Conservation (phyloP, 2,797 vertebrate genomes). For the Lacerta bilineata region DNA sequence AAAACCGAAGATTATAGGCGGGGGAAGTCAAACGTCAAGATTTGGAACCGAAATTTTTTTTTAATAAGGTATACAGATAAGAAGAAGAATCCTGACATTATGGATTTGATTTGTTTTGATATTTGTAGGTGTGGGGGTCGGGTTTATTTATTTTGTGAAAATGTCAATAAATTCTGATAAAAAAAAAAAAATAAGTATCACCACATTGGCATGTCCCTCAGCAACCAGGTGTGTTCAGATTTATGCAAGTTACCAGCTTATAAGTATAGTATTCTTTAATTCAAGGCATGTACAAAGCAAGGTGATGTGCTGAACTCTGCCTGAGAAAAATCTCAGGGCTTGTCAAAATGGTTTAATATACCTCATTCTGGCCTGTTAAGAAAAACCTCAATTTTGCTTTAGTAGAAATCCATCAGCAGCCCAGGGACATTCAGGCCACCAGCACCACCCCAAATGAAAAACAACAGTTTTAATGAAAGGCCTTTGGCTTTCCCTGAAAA, state of each 20-base stretch:
- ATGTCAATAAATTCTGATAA: no score
- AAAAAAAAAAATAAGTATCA: no score
- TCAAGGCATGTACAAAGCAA: not conserved
- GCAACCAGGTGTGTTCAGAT: no score
- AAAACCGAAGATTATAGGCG: no score
- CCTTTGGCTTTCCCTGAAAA: not conserved
- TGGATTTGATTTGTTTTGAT: no score
- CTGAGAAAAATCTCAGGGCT: not conserved
- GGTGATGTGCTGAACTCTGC: not conserved
- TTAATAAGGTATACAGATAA: no score
- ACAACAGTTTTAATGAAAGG: not conserved
- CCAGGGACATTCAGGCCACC: not conserved
- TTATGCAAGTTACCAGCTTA: not conserved
- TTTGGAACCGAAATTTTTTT: no score
- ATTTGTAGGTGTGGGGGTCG: no score
- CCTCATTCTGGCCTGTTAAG: not conserved
- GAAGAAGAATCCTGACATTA: no score
- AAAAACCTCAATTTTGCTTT: not conserved
- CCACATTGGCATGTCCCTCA: no score
- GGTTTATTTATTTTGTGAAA: no score
- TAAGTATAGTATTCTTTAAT: not conserved
- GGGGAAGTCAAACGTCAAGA: no score
- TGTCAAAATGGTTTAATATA: not conserved
- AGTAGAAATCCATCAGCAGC: not conserved
- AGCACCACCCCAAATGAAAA: not conserved